These are phyloP conservation scores for Dioctria rufipes DNA, from an alignment of 2,888 invertebrate species.

Conservation along the genomic window DNA sequence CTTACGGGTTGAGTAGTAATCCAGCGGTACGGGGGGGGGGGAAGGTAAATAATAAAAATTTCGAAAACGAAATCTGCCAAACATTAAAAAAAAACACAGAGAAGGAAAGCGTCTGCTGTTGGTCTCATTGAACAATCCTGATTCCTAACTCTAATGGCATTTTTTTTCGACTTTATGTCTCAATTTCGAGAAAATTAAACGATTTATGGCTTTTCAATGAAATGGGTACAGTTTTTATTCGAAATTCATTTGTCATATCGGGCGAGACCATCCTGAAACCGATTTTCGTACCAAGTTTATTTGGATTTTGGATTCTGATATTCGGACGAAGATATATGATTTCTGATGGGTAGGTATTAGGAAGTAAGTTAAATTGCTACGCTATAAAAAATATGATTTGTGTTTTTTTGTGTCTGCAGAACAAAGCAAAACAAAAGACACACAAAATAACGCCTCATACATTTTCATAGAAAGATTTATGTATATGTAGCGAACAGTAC, in stretches of 20 bases:
- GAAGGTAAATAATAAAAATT: conserved; percentile 30
- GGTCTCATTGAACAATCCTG: neutral
- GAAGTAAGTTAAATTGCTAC: too few species aligned
- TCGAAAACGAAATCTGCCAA: conserved; percentile 10
- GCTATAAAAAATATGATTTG: too few species aligned
- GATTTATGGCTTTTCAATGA: conserved; percentile 34
- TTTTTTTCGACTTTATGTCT: neutral
- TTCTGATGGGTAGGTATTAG: too few species aligned
- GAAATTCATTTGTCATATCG: conserved; percentile 13
- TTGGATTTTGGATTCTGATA: neutral
- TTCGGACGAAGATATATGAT: neutral
- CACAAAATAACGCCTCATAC: too few species aligned
- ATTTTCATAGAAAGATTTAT: too few species aligned
- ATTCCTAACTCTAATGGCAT: neutral
- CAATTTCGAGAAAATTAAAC: conserved; percentile 22
- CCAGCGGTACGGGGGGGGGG: neutral
- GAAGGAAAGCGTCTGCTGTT: neutral
- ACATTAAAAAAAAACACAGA: neutral
- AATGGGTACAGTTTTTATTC: conserved; percentile 1
- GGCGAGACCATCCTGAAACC: neutral
- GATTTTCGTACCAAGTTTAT: neutral
- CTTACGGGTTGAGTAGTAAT: neutral
- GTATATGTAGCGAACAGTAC: too few species aligned
- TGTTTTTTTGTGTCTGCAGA: too few species aligned
- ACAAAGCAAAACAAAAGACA: too few species aligned